Percentiles rank a stretch among this genome's conserved stretches.
phyloP scores from a whole-genome alignment of 2,888 invertebrate species.

The Drosophila birchii region DNA sequence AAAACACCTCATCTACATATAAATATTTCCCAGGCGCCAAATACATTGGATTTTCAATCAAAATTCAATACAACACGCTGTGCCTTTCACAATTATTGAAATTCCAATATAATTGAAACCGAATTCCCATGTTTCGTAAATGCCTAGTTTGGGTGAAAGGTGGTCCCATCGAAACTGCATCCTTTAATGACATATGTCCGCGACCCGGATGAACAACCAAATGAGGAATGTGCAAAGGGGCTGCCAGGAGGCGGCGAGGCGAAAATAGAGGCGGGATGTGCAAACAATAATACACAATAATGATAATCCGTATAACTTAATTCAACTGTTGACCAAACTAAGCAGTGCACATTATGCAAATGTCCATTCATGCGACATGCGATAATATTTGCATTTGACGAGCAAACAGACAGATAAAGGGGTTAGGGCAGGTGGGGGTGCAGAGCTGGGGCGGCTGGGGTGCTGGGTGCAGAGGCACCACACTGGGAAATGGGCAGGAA shows the following conservation, averaged over 20 bases:
- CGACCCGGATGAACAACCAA: not conserved
- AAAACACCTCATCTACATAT: not conserved
- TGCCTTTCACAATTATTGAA: not conserved
- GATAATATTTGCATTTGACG: constrained; percentile 60
- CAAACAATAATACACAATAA: constrained; percentile 42
- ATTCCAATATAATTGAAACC: constrained; percentile 3
- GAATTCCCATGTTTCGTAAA: constrained; percentile 1
- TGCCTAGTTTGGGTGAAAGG: not conserved
- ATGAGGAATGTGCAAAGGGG: constrained; percentile 7
- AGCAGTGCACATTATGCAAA: constrained; percentile 49
- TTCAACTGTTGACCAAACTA: constrained; percentile 48
- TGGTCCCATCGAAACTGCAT: not conserved
- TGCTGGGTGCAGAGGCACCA: not conserved
- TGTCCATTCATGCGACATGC: constrained; percentile 41
- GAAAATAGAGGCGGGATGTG: not conserved
- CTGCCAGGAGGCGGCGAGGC: not conserved
- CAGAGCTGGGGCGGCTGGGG: too few species aligned
- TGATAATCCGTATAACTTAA: constrained; percentile 46
- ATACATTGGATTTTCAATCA: not conserved
- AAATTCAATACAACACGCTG: constrained; percentile 6
- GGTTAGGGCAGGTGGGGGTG: not conserved
- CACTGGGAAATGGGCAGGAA: not conserved
- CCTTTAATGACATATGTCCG: constrained; percentile 14
- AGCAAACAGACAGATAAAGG: constrained; percentile 11
- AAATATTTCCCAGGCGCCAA: not conserved